Percentiles rank a stretch among this genome's conserved stretches.
These are phyloP conservation scores for Chironomus tepperi DNA, from an alignment of 1,140 invertebrate species.

Conservation along the genomic window DNA sequence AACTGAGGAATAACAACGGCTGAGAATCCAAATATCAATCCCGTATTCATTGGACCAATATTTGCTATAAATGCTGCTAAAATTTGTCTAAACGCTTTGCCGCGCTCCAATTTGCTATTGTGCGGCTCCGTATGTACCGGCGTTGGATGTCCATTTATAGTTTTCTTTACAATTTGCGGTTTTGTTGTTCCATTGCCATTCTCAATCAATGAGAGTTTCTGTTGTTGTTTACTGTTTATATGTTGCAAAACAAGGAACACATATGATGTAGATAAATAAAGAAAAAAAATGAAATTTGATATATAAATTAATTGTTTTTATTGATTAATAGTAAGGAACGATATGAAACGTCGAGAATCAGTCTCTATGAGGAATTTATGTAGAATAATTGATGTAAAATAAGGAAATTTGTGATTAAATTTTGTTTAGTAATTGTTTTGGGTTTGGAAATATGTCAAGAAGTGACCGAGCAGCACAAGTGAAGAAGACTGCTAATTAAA, in stretches of 20 bases:
- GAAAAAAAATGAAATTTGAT: background rate
- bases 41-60: slow-evolving; percentile 60
- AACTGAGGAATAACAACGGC: slow-evolving; percentile 61
- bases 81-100: slow-evolving; percentile 49
- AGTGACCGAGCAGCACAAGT: too few species aligned
- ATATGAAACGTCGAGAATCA: too few species aligned
- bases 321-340: too few species aligned
- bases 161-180: slow-evolving; percentile 3
- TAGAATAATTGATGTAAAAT: too few species aligned
- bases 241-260: background rate
- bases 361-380: too few species aligned
- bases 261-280: background rate
- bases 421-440: too few species aligned
- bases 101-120: slow-evolving; percentile 39
- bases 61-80: slow-evolving; percentile 54
- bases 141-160: slow-evolving; percentile 21
- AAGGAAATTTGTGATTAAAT: too few species aligned
- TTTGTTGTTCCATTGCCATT: background rate
- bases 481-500: too few species aligned
- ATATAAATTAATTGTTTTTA: too few species aligned
- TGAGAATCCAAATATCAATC: slow-evolving; percentile 63
- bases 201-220: background rate
- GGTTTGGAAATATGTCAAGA: too few species aligned
- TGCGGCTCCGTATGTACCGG: slow-evolving; percentile 30
- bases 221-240: background rate